phyloP scores from a whole-genome alignment of 2,888 invertebrate genomes.

The Ligdia adustata region DNA sequence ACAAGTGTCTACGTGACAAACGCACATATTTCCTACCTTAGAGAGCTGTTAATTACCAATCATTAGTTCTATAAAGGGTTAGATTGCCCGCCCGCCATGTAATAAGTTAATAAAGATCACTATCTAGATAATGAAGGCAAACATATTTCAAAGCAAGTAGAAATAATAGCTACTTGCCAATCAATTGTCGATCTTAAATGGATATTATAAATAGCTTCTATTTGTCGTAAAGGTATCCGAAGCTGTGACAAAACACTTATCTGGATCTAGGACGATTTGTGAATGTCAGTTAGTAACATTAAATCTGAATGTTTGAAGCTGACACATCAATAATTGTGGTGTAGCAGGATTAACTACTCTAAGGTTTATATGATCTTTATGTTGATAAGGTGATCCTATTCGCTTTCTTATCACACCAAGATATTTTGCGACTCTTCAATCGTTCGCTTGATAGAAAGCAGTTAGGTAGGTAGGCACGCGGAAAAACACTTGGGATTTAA shows the following conservation, averaged over 20 bases:
- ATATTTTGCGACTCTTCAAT: no score
- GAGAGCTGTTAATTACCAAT: conserved; percentile 9
- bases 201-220: not conserved
- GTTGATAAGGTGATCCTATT: no score
- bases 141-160: conserved; percentile 3
- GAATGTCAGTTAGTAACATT: conserved; percentile 10
- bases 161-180: conserved; percentile 1
- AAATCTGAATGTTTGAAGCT: not conserved
- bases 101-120: conserved; percentile 19
- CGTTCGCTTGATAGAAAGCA: no score
- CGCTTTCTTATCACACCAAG: no score
- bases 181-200: not conserved
- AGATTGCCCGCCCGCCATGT: not conserved
- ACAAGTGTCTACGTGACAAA: conserved; percentile 5
- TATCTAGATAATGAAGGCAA: conserved; percentile 5
- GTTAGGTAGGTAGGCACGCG: no score
- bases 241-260: conserved; percentile 3
- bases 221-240: not conserved
- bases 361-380: no score
- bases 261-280: conserved; percentile 6
- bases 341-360: no score
- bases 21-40: conserved; percentile 4
- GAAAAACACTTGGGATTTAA: no score
- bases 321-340: not conserved
- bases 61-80: conserved; percentile 7